Evolutionary conservation across 1,140 invertebrate species (phyloP).

Genomic region (Caenorhabditis remanei): DNA sequence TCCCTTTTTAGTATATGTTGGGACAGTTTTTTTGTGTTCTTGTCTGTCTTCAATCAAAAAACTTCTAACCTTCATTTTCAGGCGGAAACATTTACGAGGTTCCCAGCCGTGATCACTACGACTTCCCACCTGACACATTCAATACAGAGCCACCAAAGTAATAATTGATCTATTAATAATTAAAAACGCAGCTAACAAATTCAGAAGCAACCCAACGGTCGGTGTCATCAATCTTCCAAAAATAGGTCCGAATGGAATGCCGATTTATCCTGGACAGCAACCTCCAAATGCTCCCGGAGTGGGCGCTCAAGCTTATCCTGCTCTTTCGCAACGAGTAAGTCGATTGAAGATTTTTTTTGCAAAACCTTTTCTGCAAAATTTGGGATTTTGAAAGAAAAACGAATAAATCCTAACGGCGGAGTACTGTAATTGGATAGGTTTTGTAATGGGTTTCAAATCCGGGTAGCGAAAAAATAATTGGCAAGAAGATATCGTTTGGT

Average conservation of each 20-base stretch:
- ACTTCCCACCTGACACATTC: conserved; percentile 28
- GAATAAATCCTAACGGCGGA: neutral
- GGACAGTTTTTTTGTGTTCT: too few species aligned
- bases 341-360: neutral
- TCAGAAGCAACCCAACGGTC: conserved; percentile 7
- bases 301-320: conserved; percentile 20
- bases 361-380: neutral
- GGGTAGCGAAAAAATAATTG: neutral
- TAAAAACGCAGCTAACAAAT: neutral
- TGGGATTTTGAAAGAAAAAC: conserved; percentile 33
- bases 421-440: conserved; percentile 25
- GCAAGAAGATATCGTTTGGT: neutral
- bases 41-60: neutral
- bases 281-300: neutral
- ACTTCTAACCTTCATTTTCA: neutral
- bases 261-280: conserved; percentile 50
- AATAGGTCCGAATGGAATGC: conserved; percentile 61
- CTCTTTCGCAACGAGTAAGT: conserved; percentile 58
- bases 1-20: too few species aligned
- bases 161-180: neutral
- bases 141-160: conserved; percentile 36
- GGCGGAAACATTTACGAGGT: conserved; percentile 30
- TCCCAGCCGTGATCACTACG: conserved; percentile 42
- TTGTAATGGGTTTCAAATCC: neutral
- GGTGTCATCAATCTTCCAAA: conserved; percentile 57